Percentiles rank a stretch among this genome's conserved stretches.
These are phyloP conservation scores for Plagodis dolabraria DNA, from an alignment of 2,888 invertebrate genomes.

Conservation along the genomic window DNA sequence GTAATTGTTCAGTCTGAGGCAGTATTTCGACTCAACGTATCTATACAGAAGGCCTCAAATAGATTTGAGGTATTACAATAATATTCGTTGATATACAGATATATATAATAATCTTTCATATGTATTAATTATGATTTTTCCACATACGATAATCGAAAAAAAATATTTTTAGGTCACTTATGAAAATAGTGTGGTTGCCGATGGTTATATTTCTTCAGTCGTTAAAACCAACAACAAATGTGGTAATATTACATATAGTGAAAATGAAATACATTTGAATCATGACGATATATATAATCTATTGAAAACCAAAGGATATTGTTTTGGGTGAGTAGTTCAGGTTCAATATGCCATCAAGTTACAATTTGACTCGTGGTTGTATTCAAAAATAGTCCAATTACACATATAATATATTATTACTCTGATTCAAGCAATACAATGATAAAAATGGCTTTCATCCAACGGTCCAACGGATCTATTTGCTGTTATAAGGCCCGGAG, in stretches of 20 bases:
- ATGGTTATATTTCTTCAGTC: conserved; percentile 11
- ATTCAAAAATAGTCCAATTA: too few relatives aligned
- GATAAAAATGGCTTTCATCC: too few relatives aligned
- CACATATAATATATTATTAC: too few relatives aligned
- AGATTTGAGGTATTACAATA: conserved; percentile 31
- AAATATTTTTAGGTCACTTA: conserved; percentile 14
- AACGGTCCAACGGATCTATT: too few relatives aligned
- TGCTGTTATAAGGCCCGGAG: too few relatives aligned
- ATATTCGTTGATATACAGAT: too few relatives aligned
- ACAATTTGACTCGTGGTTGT: too few relatives aligned
- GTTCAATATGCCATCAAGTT: too few relatives aligned
- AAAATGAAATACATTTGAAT: conserved; percentile 16
- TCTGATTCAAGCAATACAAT: too few relatives aligned
- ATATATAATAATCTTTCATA: too few relatives aligned
- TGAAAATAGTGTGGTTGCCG: conserved; percentile 3
- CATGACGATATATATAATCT: conserved; percentile 24
- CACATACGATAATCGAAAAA: too few relatives aligned
- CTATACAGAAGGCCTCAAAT: conserved; percentile 17
- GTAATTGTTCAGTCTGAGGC: conserved; percentile 11
- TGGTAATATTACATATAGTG: not conserved
- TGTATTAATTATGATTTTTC: too few relatives aligned
- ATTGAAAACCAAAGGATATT: conserved; percentile 23
- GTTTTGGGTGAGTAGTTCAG: conserved; percentile 19
- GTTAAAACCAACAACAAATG: not conserved
- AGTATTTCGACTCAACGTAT: conserved; percentile 9